These are phyloP conservation scores for Bombus balteatus DNA, from an alignment of 1,140 invertebrate genomes.

Conservation along the genomic window DNA sequence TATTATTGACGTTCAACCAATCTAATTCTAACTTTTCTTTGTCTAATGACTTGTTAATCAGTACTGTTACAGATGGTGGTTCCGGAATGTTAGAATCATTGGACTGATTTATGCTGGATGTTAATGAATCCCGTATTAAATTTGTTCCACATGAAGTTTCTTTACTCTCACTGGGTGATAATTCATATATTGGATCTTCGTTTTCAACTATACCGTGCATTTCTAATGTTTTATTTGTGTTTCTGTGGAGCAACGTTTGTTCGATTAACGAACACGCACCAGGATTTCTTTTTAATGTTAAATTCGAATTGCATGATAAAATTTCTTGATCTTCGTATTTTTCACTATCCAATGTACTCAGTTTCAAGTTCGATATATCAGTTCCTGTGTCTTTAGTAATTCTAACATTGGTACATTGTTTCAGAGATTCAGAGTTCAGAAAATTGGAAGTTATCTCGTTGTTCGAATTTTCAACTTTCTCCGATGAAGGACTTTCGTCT, in stretches of 20 bases:
- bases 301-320: slow-evolving; percentile 35
- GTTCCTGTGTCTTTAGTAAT: neutral
- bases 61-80: slow-evolving; percentile 3
- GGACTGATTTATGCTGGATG: slow-evolving; percentile 14
- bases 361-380: neutral
- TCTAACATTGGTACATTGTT: neutral
- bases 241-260: neutral
- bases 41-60: slow-evolving; percentile 12
- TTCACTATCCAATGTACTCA: neutral
- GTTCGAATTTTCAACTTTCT: neutral
- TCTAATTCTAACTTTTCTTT: slow-evolving; percentile 21
- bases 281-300: slow-evolving; percentile 58
- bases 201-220: neutral
- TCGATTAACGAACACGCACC: slow-evolving; percentile 52
- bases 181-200: slow-evolving; percentile 10
- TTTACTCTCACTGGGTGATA: slow-evolving; percentile 21
- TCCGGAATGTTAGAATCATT: slow-evolving; percentile 35
- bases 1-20: slow-evolving; percentile 8
- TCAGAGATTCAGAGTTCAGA: neutral
- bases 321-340: slow-evolving; percentile 25
- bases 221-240: neutral
- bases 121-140: slow-evolving; percentile 25
- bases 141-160: slow-evolving; percentile 16
- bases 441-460: neutral
- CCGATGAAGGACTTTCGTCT: neutral